Evolutionary conservation across 2,113 vertebrate species (phyloP), one percentile per base, ranked within the genome.

Genomic region (Ictalurus furcatus): DNA sequence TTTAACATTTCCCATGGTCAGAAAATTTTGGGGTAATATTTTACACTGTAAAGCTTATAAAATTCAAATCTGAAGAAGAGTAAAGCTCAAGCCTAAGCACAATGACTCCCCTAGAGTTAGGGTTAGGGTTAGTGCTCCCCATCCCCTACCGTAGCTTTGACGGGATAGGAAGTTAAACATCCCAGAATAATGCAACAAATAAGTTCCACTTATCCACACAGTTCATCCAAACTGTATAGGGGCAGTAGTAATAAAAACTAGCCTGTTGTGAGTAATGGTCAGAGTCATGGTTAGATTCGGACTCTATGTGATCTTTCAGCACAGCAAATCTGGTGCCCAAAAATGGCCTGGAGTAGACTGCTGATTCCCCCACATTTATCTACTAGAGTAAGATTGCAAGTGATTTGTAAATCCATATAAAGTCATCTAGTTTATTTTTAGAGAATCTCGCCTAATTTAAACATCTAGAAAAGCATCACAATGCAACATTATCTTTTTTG

Each of bases 341-440:
- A 76, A 84, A 84, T 88, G 11, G 30, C 73, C 40, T 84, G 54
- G 30, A 85, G 37, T 30, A n/a, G 58, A 65, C 34, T 84, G 14
- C 40, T 84, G 5, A 34, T 83, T 59, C 52, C 23, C 54, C 25
- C 56, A 13, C 82, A 80, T 78, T 85, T 69, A 67, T 67, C 58
- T 85, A 71, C 28, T 58, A 56, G 28, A 81, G 19, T 63, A 30
- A 87, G n/a, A 56, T 40, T 44, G 23, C 44, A 76, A 84, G 44
- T 84, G n/a, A 87, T 87, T 80, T 78, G 84, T 86, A 40, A 82
- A 59, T 88, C 78, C 71, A 76, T 69, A 88, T 28, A 76, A 87
- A 81, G 54, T 76, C 61, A 88, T 81, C 30, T 82, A 52, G 44
- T 80, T 81, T 85, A 87, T 89, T 91, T 89, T 78, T 74, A 34